Conservation (phyloP, 2,797 vertebrate genomes). For the Enteromius mattozi region DNA sequence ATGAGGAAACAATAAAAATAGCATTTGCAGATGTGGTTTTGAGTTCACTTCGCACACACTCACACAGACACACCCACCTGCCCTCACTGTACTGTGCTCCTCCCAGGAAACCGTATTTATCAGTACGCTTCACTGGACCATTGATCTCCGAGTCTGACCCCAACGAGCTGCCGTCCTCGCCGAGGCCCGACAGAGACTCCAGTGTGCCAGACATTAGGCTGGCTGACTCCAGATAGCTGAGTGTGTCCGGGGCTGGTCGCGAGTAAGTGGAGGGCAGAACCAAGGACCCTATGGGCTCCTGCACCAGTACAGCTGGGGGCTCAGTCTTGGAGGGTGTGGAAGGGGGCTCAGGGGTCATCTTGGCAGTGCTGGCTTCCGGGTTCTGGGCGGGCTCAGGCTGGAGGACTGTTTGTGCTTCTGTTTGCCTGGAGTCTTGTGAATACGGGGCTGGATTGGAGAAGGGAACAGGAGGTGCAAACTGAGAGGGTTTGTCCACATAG, state of each 20-base stretch:
- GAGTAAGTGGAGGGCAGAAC: conserved; percentile 54
- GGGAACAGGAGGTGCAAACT: conserved; percentile 45
- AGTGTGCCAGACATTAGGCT: conserved; percentile 91
- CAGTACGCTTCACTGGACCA: conserved; percentile 83
- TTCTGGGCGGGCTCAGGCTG: conserved; percentile 40
- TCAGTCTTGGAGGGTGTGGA: conserved; percentile 61
- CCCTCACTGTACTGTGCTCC: conserved; percentile 84
- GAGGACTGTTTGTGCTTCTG: conserved; percentile 58
- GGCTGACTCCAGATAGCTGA: conserved; percentile 90
- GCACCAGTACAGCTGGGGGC: conserved; percentile 72
- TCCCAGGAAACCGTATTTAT: conserved; percentile 92
- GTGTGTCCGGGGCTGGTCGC: conserved; percentile 80
- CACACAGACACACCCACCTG: conserved; percentile 66
- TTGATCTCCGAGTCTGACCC: conserved; percentile 92
- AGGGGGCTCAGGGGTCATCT: conserved; percentile 57
- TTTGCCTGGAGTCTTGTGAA: conserved; percentile 3
- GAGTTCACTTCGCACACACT: neutral
- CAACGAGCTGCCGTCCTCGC: conserved; percentile 88
- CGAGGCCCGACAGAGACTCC: conserved; percentile 85
- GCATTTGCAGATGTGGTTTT: neutral
- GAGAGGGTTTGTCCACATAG: conserved; percentile 45
- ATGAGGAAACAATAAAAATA: neutral
- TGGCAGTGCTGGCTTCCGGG: conserved; percentile 57
- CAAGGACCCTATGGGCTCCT: conserved; percentile 66
- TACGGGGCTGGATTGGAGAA: neutral